Evolutionary conservation across 2,888 invertebrate genomes (phyloP), one percentile per base, ranked within the genome.

Genomic region (Drosophila paranaensis): DNA sequence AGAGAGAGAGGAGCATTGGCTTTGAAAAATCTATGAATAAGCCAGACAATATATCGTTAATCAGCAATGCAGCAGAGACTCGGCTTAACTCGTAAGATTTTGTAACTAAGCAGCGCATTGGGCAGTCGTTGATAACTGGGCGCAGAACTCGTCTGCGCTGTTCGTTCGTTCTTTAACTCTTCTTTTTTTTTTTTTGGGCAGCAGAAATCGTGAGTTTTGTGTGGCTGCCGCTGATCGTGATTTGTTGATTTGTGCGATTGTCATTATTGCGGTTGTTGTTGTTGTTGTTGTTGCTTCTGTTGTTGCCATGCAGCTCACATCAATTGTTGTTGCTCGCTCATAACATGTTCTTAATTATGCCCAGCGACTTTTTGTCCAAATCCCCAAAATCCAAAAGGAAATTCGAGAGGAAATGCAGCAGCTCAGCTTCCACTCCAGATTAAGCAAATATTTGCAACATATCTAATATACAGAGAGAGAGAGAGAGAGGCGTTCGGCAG

Each of bases 241-340:
- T 88, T 88, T 83, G 88, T 82, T 83, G 84, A 88, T 85, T 86
- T 85, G 79, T 88, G 86, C 78, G 67, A 79, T 82, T 74, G 86
- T 60, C 55, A 64, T 77, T 72, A 68, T 68, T 79, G 62, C 58
- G 51, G 68, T 46, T 60, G 62, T 42, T 70, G 56, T 25, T 43
- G 43, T 14, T 66, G 56, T 27, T 56, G 43, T 27, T 56, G 43
- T 9, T 33, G 33, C 20, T 45, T 27, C n/a, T 43, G 35, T 45
- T 46, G 35, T 46, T 53, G 51, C 43, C 39, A 33, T 56, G 69
- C 68, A 55, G 30, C 40, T 45, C 61, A 39, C 50, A 51, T 54
- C 45, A 33, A 46, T 25, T 33, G 25, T 14, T 46, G 20, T 53
- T 14, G 27, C n/a, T 81, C 63, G 58, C 73, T 69, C 82, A 81